Percentiles rank a stretch among this genome's conserved stretches.
These are phyloP conservation scores for Melanerpes formicivorus DNA, from an alignment of 2,113 vertebrate genomes.

Conservation along the genomic window DNA sequence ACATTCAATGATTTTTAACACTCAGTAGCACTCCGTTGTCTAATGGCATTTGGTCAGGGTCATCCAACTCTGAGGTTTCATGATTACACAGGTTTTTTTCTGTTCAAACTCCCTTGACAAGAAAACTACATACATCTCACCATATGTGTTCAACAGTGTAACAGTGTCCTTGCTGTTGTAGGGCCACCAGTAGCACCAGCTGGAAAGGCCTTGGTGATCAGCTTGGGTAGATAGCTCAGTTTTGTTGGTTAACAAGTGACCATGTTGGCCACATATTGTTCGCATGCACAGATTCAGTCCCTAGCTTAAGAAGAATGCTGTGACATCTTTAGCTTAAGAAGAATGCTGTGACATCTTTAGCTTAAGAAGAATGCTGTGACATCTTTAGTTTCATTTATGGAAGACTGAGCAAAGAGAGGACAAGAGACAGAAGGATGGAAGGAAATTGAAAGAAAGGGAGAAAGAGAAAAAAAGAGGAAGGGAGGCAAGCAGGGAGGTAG, in stretches of 20 bases:
- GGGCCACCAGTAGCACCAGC: background rate
- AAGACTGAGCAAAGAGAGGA: background rate
- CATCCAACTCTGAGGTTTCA: background rate
- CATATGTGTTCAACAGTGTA: background rate
- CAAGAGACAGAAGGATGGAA: background rate
- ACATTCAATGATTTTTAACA: background rate
- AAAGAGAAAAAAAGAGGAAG: too few relatives aligned
- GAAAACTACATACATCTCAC: background rate
- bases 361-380: background rate
- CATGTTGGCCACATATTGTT: background rate
- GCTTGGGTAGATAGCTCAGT: background rate
- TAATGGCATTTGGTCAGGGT: background rate
- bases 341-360: background rate
- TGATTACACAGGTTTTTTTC: background rate
- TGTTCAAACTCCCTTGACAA: background rate
- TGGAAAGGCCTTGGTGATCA: background rate
- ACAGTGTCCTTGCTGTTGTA: background rate
- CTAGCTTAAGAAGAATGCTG: background rate
- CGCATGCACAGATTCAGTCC: background rate
- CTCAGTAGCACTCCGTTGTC: background rate
- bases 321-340: background rate
- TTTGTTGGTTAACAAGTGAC: background rate
- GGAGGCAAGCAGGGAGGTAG: fast-evolving
- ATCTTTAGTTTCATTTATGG: background rate
- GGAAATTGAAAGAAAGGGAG: background rate